phyloP scores from a whole-genome alignment of 2,113 vertebrate species.

The Pluvialis apricaria region DNA sequence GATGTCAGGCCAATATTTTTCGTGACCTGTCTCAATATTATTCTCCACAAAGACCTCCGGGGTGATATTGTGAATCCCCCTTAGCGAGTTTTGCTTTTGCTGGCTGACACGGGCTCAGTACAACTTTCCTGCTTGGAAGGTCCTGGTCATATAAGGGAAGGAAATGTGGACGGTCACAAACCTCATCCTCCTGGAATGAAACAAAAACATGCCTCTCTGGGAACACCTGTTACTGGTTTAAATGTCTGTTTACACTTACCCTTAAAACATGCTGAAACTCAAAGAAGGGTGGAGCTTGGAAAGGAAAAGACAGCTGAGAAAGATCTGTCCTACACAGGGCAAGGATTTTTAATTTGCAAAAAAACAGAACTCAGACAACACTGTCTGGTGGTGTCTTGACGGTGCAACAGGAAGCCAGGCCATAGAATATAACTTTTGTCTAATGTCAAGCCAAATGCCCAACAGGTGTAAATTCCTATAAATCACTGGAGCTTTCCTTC shows the following conservation, averaged over 20 bases:
- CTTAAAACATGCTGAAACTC: conserved; percentile 38
- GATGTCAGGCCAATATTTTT: neutral
- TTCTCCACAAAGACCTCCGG: neutral
- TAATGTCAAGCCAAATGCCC: conserved; percentile 42
- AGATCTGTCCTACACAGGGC: neutral
- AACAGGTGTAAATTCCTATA: conserved; percentile 52
- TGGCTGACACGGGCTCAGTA: neutral
- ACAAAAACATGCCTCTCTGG: conserved; percentile 45
- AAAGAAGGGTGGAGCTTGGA: conserved; percentile 10
- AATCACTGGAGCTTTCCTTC: neutral
- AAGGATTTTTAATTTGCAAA: conserved; percentile 3
- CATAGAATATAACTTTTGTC: conserved; percentile 11
- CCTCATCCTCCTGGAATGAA: conserved; percentile 59
- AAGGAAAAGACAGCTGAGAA: conserved; percentile 54
- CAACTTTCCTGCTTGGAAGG: conserved; percentile 30
- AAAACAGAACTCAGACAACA: neutral
- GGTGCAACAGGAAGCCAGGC: neutral
- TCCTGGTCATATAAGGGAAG: conserved; percentile 64
- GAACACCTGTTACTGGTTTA: conserved; percentile 67
- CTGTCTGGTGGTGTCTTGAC: neutral
- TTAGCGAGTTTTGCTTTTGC: conserved; percentile 34
- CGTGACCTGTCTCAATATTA: neutral
- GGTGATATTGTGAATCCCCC: neutral
- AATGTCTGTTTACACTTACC: conserved; percentile 61
- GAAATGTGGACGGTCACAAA: conserved; percentile 28